Percentiles rank a stretch among this genome's conserved stretches.
These are phyloP conservation scores for Drosophila ezoana DNA, from an alignment of 2,888 invertebrate species.

Conservation along the genomic window DNA sequence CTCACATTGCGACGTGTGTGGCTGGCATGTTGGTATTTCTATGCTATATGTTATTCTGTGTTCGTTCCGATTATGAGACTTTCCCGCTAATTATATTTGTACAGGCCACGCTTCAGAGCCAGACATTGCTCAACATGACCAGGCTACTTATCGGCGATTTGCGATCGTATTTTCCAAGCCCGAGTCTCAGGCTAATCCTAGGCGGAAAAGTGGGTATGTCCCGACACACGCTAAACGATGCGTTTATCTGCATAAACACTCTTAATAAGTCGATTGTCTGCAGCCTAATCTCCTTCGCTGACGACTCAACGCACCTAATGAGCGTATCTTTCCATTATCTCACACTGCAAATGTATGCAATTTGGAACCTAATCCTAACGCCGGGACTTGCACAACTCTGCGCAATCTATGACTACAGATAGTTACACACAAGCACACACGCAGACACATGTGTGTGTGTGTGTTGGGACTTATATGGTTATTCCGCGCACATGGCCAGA, in stretches of 20 bases:
- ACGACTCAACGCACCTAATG: slow-evolving; percentile 62
- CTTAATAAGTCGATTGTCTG: slow-evolving; percentile 80
- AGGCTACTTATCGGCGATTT: slow-evolving; percentile 31
- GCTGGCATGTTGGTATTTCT: slow-evolving; percentile 61
- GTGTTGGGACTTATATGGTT: slow-evolving; percentile 26
- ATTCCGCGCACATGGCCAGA: slow-evolving; percentile 61
- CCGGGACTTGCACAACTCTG: slow-evolving; percentile 71
- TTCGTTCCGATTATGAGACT: slow-evolving; percentile 53
- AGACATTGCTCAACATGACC: background rate
- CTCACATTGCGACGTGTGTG: slow-evolving; percentile 63
- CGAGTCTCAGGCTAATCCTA: slow-evolving; percentile 59
- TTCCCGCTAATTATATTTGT: slow-evolving; percentile 70
- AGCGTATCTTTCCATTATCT: slow-evolving; percentile 64
- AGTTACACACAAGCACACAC: slow-evolving; percentile 11
- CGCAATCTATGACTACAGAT: slow-evolving; percentile 36
- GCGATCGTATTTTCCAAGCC: slow-evolving; percentile 62
- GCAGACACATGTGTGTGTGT: background rate
- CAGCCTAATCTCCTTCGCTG: slow-evolving; percentile 63
- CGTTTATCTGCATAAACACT: slow-evolving; percentile 82
- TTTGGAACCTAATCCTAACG: slow-evolving; percentile 72
- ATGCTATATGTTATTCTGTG: slow-evolving; percentile 16
- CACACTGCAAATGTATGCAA: slow-evolving; percentile 60
- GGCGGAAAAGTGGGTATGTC: slow-evolving; percentile 82
- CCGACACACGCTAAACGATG: slow-evolving; percentile 82
- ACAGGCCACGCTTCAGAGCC: slow-evolving; percentile 46